A percentile compares a stretch with the other conserved stretches of the same genome.
These are phyloP conservation scores for Melitaea cinxia DNA, from an alignment of 1,140 invertebrate species.

Conservation along the genomic window DNA sequence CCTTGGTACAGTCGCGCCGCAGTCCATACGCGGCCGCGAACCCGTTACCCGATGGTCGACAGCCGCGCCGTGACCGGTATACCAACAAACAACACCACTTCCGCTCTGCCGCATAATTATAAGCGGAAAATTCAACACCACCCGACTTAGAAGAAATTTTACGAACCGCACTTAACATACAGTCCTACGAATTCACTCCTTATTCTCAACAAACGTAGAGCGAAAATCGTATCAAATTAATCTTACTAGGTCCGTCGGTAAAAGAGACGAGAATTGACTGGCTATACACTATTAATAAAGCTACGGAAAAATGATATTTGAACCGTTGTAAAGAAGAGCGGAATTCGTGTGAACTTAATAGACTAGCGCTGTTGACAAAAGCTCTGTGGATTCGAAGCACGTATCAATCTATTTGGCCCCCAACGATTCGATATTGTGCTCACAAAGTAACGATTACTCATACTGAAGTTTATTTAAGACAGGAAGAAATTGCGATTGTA, in stretches of 20 bases:
- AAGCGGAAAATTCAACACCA: slow-evolving; percentile 75
- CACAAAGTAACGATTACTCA: slow-evolving; percentile 78
- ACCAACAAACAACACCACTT: slow-evolving; percentile 66
- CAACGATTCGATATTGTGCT: slow-evolving; percentile 70
- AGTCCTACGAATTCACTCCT: slow-evolving; percentile 6
- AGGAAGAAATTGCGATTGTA: slow-evolving; percentile 80
- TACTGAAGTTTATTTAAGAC: slow-evolving; percentile 76
- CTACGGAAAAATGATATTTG: slow-evolving; percentile 10
- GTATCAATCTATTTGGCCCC: slow-evolving; percentile 74
- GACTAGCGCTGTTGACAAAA: slow-evolving; percentile 32
- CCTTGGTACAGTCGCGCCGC: slow-evolving; percentile 62
- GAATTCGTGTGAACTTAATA: slow-evolving; percentile 10
- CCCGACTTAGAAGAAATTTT: slow-evolving; percentile 63
- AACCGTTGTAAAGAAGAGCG: slow-evolving; percentile 20
- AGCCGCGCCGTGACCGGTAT: slow-evolving; percentile 66
- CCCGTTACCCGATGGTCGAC: slow-evolving; percentile 68
- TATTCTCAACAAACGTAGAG: slow-evolving; percentile 3
- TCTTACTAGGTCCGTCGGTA: neutral
- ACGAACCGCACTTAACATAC: slow-evolving; percentile 40
- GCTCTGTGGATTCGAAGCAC: slow-evolving; percentile 59
- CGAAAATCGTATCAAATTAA: slow-evolving; percentile 6
- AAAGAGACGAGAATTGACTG: slow-evolving; percentile 7
- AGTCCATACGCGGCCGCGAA: slow-evolving; percentile 54
- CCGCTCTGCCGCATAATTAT: slow-evolving; percentile 73
- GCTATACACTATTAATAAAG: neutral